Evolutionary conservation across 2,888 invertebrate species (phyloP).

Genomic region (Drosophila fulvimacula): DNA sequence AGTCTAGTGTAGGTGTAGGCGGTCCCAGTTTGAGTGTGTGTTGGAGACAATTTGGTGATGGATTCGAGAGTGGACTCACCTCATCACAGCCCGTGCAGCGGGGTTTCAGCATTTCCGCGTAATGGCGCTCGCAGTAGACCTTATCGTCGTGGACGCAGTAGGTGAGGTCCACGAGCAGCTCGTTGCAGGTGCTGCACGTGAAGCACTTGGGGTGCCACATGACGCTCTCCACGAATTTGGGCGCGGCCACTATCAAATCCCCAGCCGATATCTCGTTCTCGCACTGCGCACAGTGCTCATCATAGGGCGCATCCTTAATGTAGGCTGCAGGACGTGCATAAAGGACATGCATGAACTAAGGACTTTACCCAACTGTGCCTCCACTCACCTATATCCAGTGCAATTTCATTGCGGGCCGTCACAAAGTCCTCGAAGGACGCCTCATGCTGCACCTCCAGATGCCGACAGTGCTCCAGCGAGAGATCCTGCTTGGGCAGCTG

Average conservation of each 20-base stretch:
- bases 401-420: constrained; percentile 96
- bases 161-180: constrained; percentile 97
- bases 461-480: constrained; percentile 94
- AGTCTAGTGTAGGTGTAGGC: constrained; percentile 1
- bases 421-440: constrained; percentile 97
- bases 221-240: constrained; percentile 90
- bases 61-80: constrained; percentile 87
- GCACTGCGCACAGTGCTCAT: constrained; percentile 92
- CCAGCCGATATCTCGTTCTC: constrained; percentile 91
- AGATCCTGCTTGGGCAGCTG: constrained; percentile 98
- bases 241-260: constrained; percentile 93
- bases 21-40: constrained; percentile 3
- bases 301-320: constrained; percentile 87
- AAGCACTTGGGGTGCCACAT: constrained; percentile 98
- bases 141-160: constrained; percentile 96
- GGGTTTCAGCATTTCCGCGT: constrained; percentile 97
- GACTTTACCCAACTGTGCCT: not conserved
- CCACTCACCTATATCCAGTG: constrained; percentile 93
- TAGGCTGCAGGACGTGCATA: constrained; percentile 84
- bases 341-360: not conserved
- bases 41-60: constrained; percentile 37
- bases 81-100: constrained; percentile 99
- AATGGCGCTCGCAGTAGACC: constrained; percentile 97
- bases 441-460: constrained; percentile 91
- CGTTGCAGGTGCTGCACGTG: constrained; percentile 93